Base-by-base conservation (phyloP, 1,140 invertebrate genomes). In the Leptinotarsa undecemlineata region DNA sequence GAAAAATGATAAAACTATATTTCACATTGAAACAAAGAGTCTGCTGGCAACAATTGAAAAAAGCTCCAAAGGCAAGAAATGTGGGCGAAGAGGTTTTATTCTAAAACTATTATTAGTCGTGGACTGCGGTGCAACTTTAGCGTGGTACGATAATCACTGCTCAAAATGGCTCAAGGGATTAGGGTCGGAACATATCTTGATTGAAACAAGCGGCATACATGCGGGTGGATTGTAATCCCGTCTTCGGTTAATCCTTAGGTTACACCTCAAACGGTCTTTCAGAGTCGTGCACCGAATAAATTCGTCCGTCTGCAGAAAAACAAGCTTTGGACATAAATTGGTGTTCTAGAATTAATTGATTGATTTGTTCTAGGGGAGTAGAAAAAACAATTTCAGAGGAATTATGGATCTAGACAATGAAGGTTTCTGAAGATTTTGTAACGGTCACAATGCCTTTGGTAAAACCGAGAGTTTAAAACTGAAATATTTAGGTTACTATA, bases 221-320 rank as follows among this genome's bases (percentile, higher is more conserved):
- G 64, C 64, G 64, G 64, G 64, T 67, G 64, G 23, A 67, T 67
- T 67, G 64, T 67, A 67, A 67, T 67, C 64, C 64, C 23, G 15
- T 57, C 51, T 57, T 57, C 26, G 42, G 64, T 67, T 67, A 67
- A 67, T 23, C 64, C 64, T 67, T 42, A 11, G 23, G 51, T 33
- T 67, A 26, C 23, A 26, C 23, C 64, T 67, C 64, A 15, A 42
- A 26, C 11, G 23, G 20, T 26, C 64, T 26, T 42, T 19, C 51
- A 57, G 51, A 13, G 64, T 17, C 21, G 64, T 67, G 15, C 64
- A 42, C 4, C 51, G 15, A 57, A 57, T 57, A 57, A 42, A 57
- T 57, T 57, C 15, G 51, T 57, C 14, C 51, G n/a, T 57, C 51
- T 19, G n/a, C 51, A 57, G n/a, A 15, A 57, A 57, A 57, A 57